Conservation (phyloP, 2,113 vertebrate genomes). For the Rhinopomastus cyanomelas region DNA sequence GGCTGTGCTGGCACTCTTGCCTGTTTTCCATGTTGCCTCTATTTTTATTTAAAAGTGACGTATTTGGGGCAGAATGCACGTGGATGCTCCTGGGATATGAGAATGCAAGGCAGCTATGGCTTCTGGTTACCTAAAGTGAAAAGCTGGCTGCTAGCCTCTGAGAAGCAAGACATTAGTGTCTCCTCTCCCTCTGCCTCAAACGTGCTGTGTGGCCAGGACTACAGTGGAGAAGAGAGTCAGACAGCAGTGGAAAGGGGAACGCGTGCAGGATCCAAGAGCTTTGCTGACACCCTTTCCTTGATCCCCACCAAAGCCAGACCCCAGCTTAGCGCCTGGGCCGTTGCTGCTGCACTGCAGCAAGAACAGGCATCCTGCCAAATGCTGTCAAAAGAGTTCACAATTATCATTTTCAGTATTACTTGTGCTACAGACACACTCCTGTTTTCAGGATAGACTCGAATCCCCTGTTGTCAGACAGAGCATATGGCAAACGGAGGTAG, state of each 20-base stretch:
- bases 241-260: background rate
- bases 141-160: background rate
- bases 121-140: background rate
- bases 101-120: fast-evolving
- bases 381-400: background rate
- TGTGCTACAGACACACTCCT: background rate
- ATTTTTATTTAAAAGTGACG: background rate
- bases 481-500: background rate
- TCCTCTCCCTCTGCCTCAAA: background rate
- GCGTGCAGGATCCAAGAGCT: background rate
- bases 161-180: background rate
- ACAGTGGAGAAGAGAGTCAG: background rate
- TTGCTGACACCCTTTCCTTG: background rate
- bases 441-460: background rate
- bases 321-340: background rate
- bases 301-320: background rate
- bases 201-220: fast-evolving
- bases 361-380: background rate
- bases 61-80: background rate
- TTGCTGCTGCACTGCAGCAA: background rate
- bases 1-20: background rate
- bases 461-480: background rate
- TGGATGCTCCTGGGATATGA: background rate
- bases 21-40: background rate
- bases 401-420: too few species aligned